Base-by-base conservation (phyloP, 2,797 vertebrate genomes). In the Rhyacichthys aspro region DNA sequence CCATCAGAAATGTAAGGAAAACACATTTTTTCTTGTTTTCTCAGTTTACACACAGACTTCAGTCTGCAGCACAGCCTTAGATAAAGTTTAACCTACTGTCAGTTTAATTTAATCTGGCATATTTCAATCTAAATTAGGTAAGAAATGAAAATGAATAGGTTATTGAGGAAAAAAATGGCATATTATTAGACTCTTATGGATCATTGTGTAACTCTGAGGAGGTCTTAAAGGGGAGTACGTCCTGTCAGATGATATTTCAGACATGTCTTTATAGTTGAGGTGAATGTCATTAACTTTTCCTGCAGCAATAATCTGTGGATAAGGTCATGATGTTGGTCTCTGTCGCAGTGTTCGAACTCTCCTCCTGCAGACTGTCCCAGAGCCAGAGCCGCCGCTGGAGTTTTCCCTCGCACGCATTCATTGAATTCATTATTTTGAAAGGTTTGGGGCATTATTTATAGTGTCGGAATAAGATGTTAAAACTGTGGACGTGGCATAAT, bases 351-450 rank as follows among this genome's bases (percentile, higher is more conserved):
- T 54, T 69, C 72, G 72, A 53, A n/a, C n/a, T n/a, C n/a, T n/a
- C n/a, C 49, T 48, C 63, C 59, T 63, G 59, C 59, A 58, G 59
- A 75, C 53, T 64, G 33, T 57, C 57, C 32, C 72, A 78, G 67
- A 47, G 69, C 57, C 54, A 41, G 46, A 53, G 43, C 61, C 36
- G 3, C 62, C 53, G 34, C 62, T 19, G 43, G 50, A 50, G 14
- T 76, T 78, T 81, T 61, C 67, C 59, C 71, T 71, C 58, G 63
- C 58, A 47, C 62, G 74, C 69, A 61, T 71, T 67, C 58, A 58
- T 55, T 72, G 72, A 78, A 71, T 78, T 72, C 45, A 79, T 83
- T 79, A 79, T 66, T 79, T 70, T 76, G 74, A 78, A 78, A 83
- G 72, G 72, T 77, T 82, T 70, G 1, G 49, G 63, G 9, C 67